Conservation (phyloP, 2,888 invertebrate genomes). For the Dynastes grantii region DNA sequence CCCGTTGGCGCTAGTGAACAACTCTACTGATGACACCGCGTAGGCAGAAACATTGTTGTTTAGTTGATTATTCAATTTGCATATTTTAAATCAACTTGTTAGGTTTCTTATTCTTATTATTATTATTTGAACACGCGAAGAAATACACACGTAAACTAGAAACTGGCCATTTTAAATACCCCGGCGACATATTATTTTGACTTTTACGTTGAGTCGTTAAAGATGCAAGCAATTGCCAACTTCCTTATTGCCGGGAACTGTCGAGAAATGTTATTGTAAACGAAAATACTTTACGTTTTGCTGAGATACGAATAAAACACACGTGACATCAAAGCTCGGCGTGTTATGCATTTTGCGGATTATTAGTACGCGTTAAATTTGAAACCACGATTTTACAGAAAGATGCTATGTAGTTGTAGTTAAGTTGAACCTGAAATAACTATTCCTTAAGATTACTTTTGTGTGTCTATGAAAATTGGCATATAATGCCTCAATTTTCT, state of each 20-base stretch:
- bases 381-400: neutral
- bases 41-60: too few relatives aligned
- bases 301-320: conserved; percentile 4
- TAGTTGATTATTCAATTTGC: too few relatives aligned
- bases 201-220: conserved; percentile 40
- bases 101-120: neutral
- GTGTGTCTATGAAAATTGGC: too few relatives aligned
- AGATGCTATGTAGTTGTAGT: too few relatives aligned
- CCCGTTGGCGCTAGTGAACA: too few relatives aligned
- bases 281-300: conserved; percentile 25
- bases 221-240: conserved; percentile 45
- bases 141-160: neutral
- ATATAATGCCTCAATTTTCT: too few relatives aligned
- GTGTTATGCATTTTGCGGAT: neutral
- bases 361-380: conserved; percentile 23
- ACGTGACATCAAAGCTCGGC: conserved; percentile 27
- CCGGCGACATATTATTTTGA: conserved; percentile 33
- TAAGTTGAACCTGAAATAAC: too few relatives aligned
- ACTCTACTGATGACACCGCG: too few relatives aligned
- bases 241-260: conserved; percentile 37
- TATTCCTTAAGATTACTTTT: too few relatives aligned
- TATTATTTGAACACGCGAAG: neutral
- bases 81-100: neutral
- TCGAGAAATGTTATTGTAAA: conserved; percentile 36
- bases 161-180: conserved; percentile 28